Evolutionary conservation across 2,113 vertebrate genomes (phyloP).

Genomic region (Mesocricetus auratus): DNA sequence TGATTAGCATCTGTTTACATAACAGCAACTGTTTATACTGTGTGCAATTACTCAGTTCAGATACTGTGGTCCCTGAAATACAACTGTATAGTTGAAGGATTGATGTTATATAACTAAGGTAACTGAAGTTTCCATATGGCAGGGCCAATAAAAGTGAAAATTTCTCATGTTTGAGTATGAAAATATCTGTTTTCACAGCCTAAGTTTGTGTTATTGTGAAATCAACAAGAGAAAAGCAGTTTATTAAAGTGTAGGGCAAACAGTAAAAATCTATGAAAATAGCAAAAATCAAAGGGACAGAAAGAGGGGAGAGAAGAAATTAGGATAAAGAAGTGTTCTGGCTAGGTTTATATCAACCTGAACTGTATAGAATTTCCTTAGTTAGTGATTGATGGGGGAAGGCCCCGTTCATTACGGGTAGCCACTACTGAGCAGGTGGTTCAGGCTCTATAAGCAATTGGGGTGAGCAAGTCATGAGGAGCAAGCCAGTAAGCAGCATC

Average conservation of each 20-base stretch:
- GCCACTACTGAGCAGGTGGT: not conserved
- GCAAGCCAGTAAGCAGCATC: not conserved
- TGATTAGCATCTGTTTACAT: not conserved
- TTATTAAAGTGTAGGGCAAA: not conserved
- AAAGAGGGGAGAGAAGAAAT: not conserved
- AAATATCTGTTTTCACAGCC: not conserved
- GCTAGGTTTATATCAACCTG: not conserved
- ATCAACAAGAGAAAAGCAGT: not conserved
- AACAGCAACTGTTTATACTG: not conserved
- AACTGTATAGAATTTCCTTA: not conserved
- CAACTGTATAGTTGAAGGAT: not conserved
- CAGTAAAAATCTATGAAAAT: not conserved
- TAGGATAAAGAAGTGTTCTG: not conserved
- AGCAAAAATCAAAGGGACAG: not conserved
- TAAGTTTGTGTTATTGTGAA: slow-evolving; percentile 10
- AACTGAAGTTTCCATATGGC: not conserved
- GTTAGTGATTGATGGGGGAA: too few species aligned
- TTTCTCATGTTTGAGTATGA: not conserved
- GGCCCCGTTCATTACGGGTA: not conserved
- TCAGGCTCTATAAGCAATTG: not conserved
- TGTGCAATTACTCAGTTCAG: not conserved
- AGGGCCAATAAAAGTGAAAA: not conserved
- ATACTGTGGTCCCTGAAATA: not conserved
- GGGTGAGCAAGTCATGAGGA: not conserved
- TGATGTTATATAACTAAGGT: not conserved